Evolutionary conservation across 2,888 invertebrate species (phyloP).

Genomic region (Tryphoninae sp.): DNA sequence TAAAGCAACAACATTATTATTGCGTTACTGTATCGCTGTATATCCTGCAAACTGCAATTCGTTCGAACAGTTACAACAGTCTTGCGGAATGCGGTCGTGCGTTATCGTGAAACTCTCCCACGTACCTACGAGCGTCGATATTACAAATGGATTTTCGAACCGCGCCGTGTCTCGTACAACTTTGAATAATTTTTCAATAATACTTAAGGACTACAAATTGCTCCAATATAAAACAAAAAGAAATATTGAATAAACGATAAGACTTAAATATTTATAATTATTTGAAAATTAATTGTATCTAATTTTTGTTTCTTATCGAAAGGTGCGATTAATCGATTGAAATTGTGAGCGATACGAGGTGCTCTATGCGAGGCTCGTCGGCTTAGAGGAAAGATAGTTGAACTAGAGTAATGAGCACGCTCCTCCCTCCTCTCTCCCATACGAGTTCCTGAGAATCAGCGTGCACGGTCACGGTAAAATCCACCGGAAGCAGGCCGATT

Average conservation of each 20-base stretch:
- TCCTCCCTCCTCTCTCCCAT: not conserved
- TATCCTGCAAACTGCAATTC: conserved; percentile 66
- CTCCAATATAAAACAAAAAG: too few species aligned
- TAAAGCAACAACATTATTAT: conserved; percentile 54
- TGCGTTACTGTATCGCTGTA: conserved; percentile 9
- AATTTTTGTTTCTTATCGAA: too few species aligned
- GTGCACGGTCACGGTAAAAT: not conserved
- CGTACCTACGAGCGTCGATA: conserved; percentile 9
- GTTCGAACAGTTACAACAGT: conserved; percentile 65
- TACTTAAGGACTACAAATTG: not conserved
- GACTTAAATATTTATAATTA: too few species aligned
- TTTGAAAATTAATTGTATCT: too few species aligned
- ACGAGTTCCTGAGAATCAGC: conserved; percentile 5
- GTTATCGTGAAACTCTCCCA: conserved; percentile 57
- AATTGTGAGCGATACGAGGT: not conserved
- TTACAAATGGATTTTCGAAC: conserved; percentile 12
- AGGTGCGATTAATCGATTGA: not conserved
- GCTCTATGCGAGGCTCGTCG: not conserved
- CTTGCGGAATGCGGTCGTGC: conserved; percentile 65
- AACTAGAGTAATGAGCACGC: not conserved
- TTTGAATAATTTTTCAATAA: not conserved
- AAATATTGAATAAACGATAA: too few species aligned
- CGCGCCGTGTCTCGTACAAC: not conserved
- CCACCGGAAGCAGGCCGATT: conserved; percentile 39
- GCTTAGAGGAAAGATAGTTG: conserved; percentile 1